These are phyloP conservation scores for Scaptomyza hsui DNA, from an alignment of 1,140 invertebrate genomes.

Conservation along the genomic window DNA sequence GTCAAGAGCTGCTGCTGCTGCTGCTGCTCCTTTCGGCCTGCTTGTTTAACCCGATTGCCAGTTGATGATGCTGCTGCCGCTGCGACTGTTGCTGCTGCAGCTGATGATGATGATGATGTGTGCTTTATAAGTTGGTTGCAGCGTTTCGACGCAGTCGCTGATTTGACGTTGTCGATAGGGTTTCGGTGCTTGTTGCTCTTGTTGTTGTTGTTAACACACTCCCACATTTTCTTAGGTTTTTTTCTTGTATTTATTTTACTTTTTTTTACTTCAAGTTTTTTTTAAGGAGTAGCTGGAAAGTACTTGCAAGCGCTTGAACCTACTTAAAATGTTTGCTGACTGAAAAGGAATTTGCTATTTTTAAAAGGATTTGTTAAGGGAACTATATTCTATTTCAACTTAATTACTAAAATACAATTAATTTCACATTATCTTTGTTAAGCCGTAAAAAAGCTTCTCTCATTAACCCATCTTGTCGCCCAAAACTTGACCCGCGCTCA, in stretches of 20 bases:
- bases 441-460: slow-evolving; percentile 44
- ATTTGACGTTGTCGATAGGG: slow-evolving; percentile 69
- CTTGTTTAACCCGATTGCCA: slow-evolving; percentile 45
- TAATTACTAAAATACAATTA: slow-evolving; percentile 34
- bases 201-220: slow-evolving; percentile 78
- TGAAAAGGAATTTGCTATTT: no score
- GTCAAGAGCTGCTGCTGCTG: slow-evolving; percentile 29
- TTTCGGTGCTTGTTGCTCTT: slow-evolving; percentile 51
- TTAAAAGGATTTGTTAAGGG: no score
- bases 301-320: background rate
- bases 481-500: slow-evolving; percentile 70
- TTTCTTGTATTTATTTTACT: slow-evolving; percentile 24
- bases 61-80: slow-evolving; percentile 46
- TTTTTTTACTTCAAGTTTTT: slow-evolving; percentile 12
- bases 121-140: slow-evolving; percentile 74
- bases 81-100: slow-evolving; percentile 30
- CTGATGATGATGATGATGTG: slow-evolving; percentile 72
- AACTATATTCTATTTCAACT: background rate
- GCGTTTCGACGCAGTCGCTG: slow-evolving; percentile 62
- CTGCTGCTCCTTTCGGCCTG: slow-evolving; percentile 39
- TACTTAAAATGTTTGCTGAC: slow-evolving; percentile 10
- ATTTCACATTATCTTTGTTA: slow-evolving; percentile 27
- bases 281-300: slow-evolving; percentile 21
- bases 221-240: slow-evolving; percentile 60
- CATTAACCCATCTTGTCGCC: slow-evolving; percentile 68